Conservation (phyloP, 2,797 vertebrate genomes). For the Enteromius argenteus region DNA sequence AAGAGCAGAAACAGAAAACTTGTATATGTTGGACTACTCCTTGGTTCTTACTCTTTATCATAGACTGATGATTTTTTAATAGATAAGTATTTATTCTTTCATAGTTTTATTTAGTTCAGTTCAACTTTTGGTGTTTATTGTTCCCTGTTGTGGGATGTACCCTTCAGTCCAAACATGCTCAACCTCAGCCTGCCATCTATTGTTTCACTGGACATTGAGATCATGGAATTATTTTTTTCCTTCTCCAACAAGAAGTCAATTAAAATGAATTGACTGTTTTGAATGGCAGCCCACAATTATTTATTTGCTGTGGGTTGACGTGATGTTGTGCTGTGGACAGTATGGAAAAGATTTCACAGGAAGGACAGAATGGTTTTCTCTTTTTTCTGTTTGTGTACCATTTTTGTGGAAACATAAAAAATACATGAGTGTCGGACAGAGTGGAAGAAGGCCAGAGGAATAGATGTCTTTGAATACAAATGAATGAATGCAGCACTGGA, state of each 20-base stretch:
- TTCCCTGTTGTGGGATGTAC: neutral
- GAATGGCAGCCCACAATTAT: slow-evolving; percentile 28
- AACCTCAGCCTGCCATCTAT: neutral
- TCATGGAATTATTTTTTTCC: slow-evolving; percentile 52
- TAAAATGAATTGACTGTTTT: slow-evolving; percentile 30
- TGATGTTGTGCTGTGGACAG: slow-evolving; percentile 51
- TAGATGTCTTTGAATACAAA: slow-evolving; percentile 67
- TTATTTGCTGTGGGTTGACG: slow-evolving; percentile 32
- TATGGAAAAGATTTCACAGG: slow-evolving; percentile 60
- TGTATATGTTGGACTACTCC: neutral
- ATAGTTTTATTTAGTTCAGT: neutral
- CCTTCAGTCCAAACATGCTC: neutral
- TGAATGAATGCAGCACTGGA: slow-evolving; percentile 33
- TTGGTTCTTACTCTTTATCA: neutral
- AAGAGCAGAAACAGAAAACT: neutral
- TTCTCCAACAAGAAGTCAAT: slow-evolving; percentile 43
- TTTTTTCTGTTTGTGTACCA: slow-evolving; percentile 43
- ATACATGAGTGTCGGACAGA: slow-evolving; percentile 69
- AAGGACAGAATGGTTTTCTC: slow-evolving; percentile 33
- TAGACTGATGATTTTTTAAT: neutral
- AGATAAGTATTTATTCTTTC: neutral
- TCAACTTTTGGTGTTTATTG: neutral
- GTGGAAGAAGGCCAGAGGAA: slow-evolving; percentile 30
- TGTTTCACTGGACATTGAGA: slow-evolving; percentile 34
- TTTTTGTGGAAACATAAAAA: slow-evolving; percentile 64